Evolutionary conservation across 2,113 vertebrate species (phyloP).

Genomic region (Epinephelus cyanopodus): DNA sequence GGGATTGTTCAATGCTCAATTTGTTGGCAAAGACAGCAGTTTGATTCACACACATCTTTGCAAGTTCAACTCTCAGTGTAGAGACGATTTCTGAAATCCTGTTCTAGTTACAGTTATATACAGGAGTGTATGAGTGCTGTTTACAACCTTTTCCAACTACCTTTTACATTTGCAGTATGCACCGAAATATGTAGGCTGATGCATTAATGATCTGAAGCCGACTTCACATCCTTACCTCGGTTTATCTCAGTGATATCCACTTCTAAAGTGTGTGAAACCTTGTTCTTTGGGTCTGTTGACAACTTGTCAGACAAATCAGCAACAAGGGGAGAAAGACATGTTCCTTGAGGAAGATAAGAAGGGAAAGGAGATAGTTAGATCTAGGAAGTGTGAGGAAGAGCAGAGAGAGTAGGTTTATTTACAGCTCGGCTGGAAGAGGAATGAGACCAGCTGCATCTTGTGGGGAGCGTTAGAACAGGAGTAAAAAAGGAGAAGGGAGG

Average conservation of each 20-base stretch:
- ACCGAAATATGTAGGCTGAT: neutral
- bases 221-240: neutral
- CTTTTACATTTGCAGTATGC: neutral
- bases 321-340: conserved; percentile 51
- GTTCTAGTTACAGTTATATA: neutral
- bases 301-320: conserved; percentile 56
- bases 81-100: neutral
- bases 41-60: neutral
- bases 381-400: conserved; percentile 32
- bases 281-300: conserved; percentile 52
- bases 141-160: conserved; percentile 10
- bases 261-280: conserved; percentile 32
- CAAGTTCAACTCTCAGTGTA: conserved; percentile 1
- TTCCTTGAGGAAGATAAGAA: conserved; percentile 65
- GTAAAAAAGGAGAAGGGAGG: conserved; percentile 45
- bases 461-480: conserved; percentile 53
- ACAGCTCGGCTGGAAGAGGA: conserved; percentile 46
- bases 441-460: conserved; percentile 80
- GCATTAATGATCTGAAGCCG: conserved; percentile 8
- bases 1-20: neutral
- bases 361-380: conserved; percentile 16
- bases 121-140: neutral
- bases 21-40: neutral
- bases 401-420: conserved; percentile 64
- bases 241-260: conserved; percentile 13